Evolutionary conservation across 2,888 invertebrate genomes (phyloP), one percentile per base, ranked within the genome.

Genomic region (Chymomyza fuscimana): DNA sequence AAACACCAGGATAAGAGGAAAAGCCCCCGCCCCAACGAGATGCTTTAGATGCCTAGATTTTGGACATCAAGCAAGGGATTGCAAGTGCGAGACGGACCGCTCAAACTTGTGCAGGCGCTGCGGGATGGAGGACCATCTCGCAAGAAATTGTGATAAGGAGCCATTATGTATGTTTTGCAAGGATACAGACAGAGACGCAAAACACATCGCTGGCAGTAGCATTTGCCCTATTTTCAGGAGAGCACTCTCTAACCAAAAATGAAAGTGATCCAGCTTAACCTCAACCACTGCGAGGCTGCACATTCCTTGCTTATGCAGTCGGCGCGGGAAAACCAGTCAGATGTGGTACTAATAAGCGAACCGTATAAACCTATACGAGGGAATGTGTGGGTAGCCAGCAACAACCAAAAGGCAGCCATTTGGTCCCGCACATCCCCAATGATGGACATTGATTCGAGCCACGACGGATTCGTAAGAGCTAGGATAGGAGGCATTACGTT

Each of bases 281-380:
- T 19, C 19, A 19, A 19, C 19, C 19, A 19, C 19, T 19, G 19
- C 19, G 62, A 70, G 10, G 65, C 72, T 32, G 70, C 72, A 12
- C 59, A 70, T 5, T 52, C 52, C 25, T 50, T 70, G 1, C 25
- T 71, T 22, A 56, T 22, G 36, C 69, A 73, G 51, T 64, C 46
- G 7, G 22, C 59, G 2, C 40, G 19, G 4, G 65, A 67, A 2
- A 4, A 50, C n/a, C 15, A 50, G 16, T 10, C 58, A 7, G 63
- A 72, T 6, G 50, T 65, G n/a, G n/a, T n/a, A n/a, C n/a, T n/a
- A n/a, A n/a, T n/a, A n/a, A n/a, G n/a, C n/a, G n/a, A n/a, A n/a
- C n/a, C n/a, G n/a, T n/a, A n/a, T n/a, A n/a, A n/a, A n/a, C n/a
- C n/a, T n/a, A n/a, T n/a, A n/a, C n/a, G n/a, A n/a, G n/a, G n/a